Evolutionary conservation across 2,888 invertebrate genomes (phyloP), one percentile per base, ranked within the genome.

Genomic region (Scaptomyza polygonia): DNA sequence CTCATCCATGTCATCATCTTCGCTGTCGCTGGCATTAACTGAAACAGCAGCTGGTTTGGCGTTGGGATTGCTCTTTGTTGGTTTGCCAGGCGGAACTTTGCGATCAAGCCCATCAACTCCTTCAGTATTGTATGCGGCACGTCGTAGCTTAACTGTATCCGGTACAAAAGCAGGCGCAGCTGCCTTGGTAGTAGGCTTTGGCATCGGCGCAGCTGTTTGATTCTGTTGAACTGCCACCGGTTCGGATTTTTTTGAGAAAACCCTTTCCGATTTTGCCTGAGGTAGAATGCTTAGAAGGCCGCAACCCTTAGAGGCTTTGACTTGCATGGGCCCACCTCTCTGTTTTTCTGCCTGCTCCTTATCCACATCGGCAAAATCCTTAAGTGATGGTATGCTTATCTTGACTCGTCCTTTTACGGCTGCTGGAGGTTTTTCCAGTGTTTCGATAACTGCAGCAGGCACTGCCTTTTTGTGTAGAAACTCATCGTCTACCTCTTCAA

Each of bases 201-300:
- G 0, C n/a, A 45, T 0, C 12, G 43, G 1, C 3, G 30, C 0
- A 1, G 40, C 36, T 25, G 30, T 43, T 2, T 21, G 36, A 36
- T 14, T 11, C 12, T 18, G 12, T 32, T 18, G 18, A 16, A 0
- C 12, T 0, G 63, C n/a, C 12, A 27, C 32, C 0, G 71, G 14
- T 0, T 57, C 57, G 0, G 66, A 21, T 36, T 67, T 53, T 57
- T 87, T 89, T 0, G 72, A 51, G 61, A 91, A 90, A 44, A 68
- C 80, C 3, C 84, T 81, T 57, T 90, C 91, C 0, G 90, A 89
- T 72, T 91, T 92, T 0, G 96, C 96, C 76, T 94, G 93, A 8
- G 96, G 96, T 42, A 96, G 90, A 43, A 96, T 91, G 59, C 94
- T 93, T 45, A 96, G 93, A 9, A 96, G 91, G 8, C 95, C 94